phyloP scores from a whole-genome alignment of 2,797 vertebrate species.

The Periparus ater region DNA sequence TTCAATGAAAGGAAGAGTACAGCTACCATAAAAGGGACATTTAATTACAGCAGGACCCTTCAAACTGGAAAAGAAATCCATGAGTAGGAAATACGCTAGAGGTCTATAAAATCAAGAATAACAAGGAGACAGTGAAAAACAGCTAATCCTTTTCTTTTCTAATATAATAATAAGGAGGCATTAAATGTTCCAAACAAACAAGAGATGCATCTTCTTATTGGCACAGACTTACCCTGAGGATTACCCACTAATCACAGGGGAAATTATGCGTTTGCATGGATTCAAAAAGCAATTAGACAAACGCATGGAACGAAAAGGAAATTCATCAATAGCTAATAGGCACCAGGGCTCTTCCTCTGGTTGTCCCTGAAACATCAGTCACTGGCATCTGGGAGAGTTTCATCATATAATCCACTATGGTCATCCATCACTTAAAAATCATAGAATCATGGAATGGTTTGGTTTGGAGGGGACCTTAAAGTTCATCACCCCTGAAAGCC shows the following conservation, averaged over 20 bases:
- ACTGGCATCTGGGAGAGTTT: not conserved
- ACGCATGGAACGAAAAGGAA: not conserved
- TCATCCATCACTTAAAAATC: not conserved
- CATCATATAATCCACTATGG: not conserved
- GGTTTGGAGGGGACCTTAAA: not conserved
- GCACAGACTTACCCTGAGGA: not conserved
- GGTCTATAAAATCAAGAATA: not conserved
- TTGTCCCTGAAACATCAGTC: not conserved
- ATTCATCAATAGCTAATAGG: not conserved
- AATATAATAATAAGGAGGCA: not conserved
- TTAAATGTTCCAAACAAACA: not conserved
- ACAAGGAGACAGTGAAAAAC: not conserved
- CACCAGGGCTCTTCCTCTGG: not conserved
- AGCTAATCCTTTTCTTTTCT: not conserved
- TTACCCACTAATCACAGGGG: not conserved
- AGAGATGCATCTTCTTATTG: not conserved
- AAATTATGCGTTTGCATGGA: not conserved
- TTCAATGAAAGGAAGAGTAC: not conserved
- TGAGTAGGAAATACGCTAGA: not conserved
- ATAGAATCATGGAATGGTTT: not conserved
- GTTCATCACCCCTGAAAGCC: not conserved
- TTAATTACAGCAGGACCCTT: not conserved
- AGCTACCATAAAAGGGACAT: not conserved
- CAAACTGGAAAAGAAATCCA: not conserved
- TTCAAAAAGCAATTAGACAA: not conserved